Evolutionary conservation across 2,888 invertebrate genomes (phyloP).

Genomic region (Balanococcus diminutus): DNA sequence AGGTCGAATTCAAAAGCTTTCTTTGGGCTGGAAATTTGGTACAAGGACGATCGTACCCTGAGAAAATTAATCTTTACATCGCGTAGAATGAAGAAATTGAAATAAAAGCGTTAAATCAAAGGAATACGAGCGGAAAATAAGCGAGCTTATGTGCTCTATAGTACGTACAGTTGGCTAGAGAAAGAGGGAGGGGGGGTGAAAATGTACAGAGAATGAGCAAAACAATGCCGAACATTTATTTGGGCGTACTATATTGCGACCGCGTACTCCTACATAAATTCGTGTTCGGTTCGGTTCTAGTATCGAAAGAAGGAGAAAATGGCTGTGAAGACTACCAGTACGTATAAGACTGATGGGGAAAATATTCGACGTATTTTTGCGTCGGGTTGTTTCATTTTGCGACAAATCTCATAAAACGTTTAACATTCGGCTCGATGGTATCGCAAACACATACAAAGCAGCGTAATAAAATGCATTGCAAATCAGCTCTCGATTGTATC

Average conservation of each 20-base stretch:
- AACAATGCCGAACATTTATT: neutral
- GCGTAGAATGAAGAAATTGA: neutral
- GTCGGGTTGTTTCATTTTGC: neutral
- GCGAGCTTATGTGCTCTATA: neutral
- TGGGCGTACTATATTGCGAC: neutral
- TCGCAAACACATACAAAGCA: neutral
- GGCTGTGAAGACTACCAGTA: too few species aligned
- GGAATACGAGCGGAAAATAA: neutral
- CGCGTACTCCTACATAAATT: neutral
- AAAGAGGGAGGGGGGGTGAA: neutral
- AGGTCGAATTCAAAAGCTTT: neutral
- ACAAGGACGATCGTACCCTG: neutral
- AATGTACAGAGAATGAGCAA: neutral
- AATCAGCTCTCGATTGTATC: neutral
- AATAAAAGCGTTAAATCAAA: neutral
- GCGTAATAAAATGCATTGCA: neutral
- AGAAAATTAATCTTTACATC: neutral
- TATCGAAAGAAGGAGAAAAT: too few species aligned
- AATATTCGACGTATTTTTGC: neutral
- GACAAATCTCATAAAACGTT: conserved; percentile 5
- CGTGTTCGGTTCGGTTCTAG: neutral
- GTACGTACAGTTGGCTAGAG: too few species aligned
- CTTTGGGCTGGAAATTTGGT: neutral
- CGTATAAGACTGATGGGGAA: neutral
- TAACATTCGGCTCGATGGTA: neutral